Evolutionary conservation across 1,140 invertebrate genomes (phyloP).

Genomic region (Achatina immaculata): DNA sequence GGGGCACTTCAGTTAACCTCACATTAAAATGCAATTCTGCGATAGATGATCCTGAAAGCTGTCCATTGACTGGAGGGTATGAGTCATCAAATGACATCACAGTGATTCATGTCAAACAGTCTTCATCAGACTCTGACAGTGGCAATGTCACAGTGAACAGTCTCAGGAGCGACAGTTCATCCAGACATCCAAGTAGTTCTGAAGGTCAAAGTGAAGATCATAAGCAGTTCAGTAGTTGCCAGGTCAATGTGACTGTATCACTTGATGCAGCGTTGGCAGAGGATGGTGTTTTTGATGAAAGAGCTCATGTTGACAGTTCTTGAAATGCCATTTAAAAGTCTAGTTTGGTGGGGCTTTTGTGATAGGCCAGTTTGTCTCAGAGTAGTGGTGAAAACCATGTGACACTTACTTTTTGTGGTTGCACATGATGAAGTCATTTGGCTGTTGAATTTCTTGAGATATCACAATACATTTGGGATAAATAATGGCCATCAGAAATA

Average conservation of each 20-base stretch:
- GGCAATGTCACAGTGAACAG: not conserved
- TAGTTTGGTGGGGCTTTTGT: no score
- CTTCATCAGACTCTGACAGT: not conserved
- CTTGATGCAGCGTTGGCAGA: not conserved
- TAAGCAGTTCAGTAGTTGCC: not conserved
- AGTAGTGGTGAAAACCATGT: no score
- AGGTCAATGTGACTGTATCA: not conserved
- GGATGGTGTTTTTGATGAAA: not conserved
- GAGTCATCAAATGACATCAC: slow-evolving; percentile 1
- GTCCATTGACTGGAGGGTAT: not conserved
- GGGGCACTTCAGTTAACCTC: slow-evolving; percentile 29
- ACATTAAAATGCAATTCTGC: not conserved
- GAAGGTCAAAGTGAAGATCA: not conserved
- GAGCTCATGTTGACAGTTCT: not conserved
- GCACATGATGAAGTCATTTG: no score
- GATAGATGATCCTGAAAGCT: slow-evolving; percentile 1
- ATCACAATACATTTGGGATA: no score
- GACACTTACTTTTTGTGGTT: no score
- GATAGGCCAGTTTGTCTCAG: no score
- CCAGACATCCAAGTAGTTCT: not conserved
- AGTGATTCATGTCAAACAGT: not conserved
- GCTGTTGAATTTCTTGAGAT: no score
- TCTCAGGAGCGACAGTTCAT: not conserved
- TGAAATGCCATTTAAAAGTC: no score
- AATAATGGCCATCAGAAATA: no score